A percentile compares a stretch with the other conserved stretches of the same genome.
phyloP scores from a whole-genome alignment of 2,113 vertebrate genomes.

The Campylomormyrus numenius region DNA sequence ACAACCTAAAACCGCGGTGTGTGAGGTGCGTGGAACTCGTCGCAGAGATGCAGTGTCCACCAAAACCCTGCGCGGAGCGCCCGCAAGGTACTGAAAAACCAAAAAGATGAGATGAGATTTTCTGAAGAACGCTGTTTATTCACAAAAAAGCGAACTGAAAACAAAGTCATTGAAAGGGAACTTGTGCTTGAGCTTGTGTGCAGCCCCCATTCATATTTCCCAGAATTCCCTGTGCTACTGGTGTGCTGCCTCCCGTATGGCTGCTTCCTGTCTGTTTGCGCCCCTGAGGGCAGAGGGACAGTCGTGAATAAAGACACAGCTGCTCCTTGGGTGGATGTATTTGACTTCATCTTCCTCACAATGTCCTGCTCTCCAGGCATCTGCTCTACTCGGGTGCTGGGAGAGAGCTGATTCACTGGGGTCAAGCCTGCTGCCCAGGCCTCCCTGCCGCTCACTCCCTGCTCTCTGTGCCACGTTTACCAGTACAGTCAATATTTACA shows the following conservation, averaged over 20 bases:
- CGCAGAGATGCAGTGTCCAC: too few relatives aligned
- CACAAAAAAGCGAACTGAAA: neutral
- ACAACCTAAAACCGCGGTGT: too few relatives aligned
- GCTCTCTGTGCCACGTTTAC: neutral
- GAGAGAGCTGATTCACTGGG: neutral
- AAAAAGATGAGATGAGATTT: neutral
- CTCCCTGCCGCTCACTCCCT: neutral
- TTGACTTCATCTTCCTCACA: neutral
- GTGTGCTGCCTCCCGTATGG: neutral
- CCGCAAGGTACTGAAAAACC: neutral
- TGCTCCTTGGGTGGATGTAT: neutral
- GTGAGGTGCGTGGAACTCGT: too few relatives aligned
- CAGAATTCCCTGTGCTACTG: neutral
- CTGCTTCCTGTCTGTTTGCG: neutral
- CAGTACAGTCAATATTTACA: neutral
- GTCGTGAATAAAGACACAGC: neutral
- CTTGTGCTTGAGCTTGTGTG: neutral
- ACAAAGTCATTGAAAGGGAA: too few relatives aligned
- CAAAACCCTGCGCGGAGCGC: too few relatives aligned
- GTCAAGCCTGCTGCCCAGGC: neutral
- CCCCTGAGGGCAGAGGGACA: neutral
- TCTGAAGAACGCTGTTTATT: neutral
- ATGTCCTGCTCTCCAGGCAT: neutral
- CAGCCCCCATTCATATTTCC: neutral
- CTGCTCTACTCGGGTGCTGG: neutral